Evolutionary conservation across 2,113 vertebrate species (phyloP), one percentile per base, ranked within the genome.

Genomic region (Oplegnathus fasciatus): DNA sequence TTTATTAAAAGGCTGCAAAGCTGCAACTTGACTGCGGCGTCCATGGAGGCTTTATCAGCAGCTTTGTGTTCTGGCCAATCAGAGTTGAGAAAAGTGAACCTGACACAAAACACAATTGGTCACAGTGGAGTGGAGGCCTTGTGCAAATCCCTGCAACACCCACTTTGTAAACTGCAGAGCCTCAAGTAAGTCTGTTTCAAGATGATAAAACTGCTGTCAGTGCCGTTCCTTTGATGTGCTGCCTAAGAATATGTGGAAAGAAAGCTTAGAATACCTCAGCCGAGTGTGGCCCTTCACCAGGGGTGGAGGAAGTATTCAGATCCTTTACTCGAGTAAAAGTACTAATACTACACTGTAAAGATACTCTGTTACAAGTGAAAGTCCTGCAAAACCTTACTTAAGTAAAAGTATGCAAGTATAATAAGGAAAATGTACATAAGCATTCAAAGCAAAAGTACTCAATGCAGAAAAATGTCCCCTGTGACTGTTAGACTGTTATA

Each of bases 41-140:
- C 93, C 24, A 91, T 94, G 92, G 80, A 86, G 48, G 62, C 60
- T 50, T 87, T 94, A 17, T 92, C 93, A 42, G 77, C 54, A 28
- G 93, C 88, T 75, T 46, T 95, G 80, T 68, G 76, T 40, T 87
- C 86, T 7, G 92, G 87, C 22, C 84, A 84, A 0, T 94, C 93
- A 18, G 40, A 84, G 50, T 22, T 95, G 69, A 93, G 65, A 58
- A 88, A 62, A n/a, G 66, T 95, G 17, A 9, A 86, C 55, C 73
- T 96, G 77, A 68, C 57, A 9, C 1, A 0, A 1, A 94, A 94
- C 71, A 0, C 0, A 0, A 61, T 94, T 15, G 78, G 44, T 26
- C 86, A 93, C 55, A 24, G 34, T 4, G 92, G 91, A 40, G 68
- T 93, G 84, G 60, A 88, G 40, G 70, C 75, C 44, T 74, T 95